These are phyloP conservation scores for Takifugu bimaculatus DNA, from an alignment of 2,113 vertebrate genomes.

Conservation along the genomic window DNA sequence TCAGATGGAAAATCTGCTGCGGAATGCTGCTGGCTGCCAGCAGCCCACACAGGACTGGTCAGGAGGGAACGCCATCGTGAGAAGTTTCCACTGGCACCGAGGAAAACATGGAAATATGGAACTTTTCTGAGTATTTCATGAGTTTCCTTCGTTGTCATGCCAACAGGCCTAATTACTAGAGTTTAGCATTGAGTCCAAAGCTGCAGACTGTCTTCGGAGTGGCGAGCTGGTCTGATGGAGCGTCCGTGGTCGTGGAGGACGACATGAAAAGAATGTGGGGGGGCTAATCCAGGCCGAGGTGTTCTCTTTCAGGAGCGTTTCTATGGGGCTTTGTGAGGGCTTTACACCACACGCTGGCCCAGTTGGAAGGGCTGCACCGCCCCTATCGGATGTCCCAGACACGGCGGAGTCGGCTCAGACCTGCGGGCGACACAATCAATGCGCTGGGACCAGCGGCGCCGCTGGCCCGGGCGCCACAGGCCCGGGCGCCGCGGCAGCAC, in stretches of 20 bases:
- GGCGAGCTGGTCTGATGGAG: constrained; percentile 57
- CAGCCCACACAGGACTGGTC: constrained; percentile 62
- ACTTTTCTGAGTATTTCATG: too few relatives aligned
- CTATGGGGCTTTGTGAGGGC: constrained; percentile 75
- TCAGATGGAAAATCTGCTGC: constrained; percentile 64
- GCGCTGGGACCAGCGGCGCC: constrained; percentile 70
- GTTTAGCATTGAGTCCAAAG: constrained; percentile 27
- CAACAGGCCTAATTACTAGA: too few relatives aligned
- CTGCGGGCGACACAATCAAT: constrained; percentile 77
- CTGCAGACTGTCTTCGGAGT: constrained; percentile 55
- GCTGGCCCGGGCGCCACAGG: constrained; percentile 50
- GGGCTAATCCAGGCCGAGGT: constrained; percentile 74
- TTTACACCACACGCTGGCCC: constrained; percentile 74
- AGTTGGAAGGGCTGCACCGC: constrained; percentile 65
- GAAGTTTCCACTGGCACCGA: constrained; percentile 63
- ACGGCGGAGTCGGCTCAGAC: constrained; percentile 73
- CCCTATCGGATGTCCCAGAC: constrained; percentile 80
- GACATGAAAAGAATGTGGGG: constrained; percentile 73
- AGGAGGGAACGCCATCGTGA: constrained; percentile 55
- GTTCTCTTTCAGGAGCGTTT: constrained; percentile 77
- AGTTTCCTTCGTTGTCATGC: too few relatives aligned
- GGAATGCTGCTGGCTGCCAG: constrained; percentile 59
- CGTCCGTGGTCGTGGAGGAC: constrained; percentile 69
- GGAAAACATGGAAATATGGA: constrained; percentile 60
- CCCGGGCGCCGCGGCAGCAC: constrained; percentile 3